These are phyloP conservation scores for Petrocephalus zakoni DNA, from an alignment of 2,113 vertebrate genomes.

Conservation along the genomic window DNA sequence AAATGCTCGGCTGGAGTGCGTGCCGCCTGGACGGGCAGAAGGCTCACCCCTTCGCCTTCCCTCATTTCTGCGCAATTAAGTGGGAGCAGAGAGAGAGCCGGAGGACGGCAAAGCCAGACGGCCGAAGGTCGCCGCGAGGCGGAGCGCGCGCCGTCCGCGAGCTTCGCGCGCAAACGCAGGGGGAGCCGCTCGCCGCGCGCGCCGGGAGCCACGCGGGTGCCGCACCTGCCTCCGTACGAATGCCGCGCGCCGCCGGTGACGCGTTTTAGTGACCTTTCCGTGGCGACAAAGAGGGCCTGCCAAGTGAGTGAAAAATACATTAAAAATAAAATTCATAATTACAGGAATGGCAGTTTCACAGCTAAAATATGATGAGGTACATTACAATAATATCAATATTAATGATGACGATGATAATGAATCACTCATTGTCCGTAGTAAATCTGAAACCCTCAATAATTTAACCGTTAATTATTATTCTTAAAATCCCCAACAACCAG, in stretches of 20 bases:
- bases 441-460: neutral
- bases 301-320: neutral
- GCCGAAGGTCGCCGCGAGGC: neutral
- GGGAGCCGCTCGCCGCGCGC: neutral
- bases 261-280: neutral
- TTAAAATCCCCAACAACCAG: neutral
- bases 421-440: neutral
- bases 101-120: neutral
- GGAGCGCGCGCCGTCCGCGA: neutral
- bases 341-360: neutral
- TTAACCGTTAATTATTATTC: neutral
- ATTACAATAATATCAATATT: neutral
- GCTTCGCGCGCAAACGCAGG: neutral
- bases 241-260: neutral
- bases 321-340: neutral
- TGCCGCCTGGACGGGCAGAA: neutral
- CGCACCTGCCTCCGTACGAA: neutral
- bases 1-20: neutral
- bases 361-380: neutral
- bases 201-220: neutral
- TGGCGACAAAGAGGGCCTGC: neutral
- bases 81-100: neutral
- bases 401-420: neutral
- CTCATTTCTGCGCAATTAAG: neutral
- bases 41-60: neutral